phyloP scores from a whole-genome alignment of 2,113 vertebrate species.

The Lepidothrix coronata region DNA sequence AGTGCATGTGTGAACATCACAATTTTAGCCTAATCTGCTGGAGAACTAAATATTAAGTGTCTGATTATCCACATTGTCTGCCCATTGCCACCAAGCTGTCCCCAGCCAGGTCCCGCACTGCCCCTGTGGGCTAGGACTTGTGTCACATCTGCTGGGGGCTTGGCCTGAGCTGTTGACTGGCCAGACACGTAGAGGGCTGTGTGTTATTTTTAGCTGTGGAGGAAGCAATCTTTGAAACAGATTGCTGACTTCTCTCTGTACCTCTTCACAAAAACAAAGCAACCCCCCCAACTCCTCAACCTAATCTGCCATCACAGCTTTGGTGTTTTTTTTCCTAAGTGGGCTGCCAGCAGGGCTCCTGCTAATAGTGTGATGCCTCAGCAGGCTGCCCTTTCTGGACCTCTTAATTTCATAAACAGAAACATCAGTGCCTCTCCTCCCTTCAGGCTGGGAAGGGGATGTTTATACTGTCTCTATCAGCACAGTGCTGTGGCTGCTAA shows the following conservation, averaged over 20 bases:
- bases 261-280: not conserved
- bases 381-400: not conserved
- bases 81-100: not conserved
- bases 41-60: not conserved
- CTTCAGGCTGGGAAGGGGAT: not conserved
- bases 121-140: not conserved
- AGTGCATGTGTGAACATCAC: not conserved
- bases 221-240: not conserved
- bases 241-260: not conserved
- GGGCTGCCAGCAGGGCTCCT: not conserved
- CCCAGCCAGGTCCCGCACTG: rapidly evolving
- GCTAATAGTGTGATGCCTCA: not conserved
- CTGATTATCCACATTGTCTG: not conserved
- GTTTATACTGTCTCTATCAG: not conserved
- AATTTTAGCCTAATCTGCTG: not conserved
- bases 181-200: not conserved
- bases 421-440: not conserved
- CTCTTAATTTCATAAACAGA: not conserved
- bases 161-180: not conserved
- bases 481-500: not conserved
- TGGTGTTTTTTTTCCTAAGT: not conserved
- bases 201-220: not conserved
- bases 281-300: not conserved
- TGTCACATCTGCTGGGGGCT: not conserved
- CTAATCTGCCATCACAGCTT: not conserved